Evolutionary conservation across 2,888 invertebrate genomes (phyloP), one percentile per base, ranked within the genome.

Genomic region (Lacanobia wlatinum): DNA sequence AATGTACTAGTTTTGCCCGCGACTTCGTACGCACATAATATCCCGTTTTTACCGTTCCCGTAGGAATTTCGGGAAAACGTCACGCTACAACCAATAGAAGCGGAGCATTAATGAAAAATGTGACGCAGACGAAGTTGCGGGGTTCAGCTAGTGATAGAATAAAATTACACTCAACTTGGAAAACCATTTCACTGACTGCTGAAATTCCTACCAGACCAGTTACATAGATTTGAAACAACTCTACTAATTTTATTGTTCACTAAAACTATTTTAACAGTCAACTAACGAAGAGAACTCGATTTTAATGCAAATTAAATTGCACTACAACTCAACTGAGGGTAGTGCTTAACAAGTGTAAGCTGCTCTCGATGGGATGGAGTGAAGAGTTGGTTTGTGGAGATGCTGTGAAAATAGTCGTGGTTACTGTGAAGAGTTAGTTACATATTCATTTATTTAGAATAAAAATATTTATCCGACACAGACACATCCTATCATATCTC

Each of bases 221-320:
- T 21, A 46, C 28, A 46, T 14, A 14, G 0, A 43, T n/a, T 9
- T 61, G 16, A 16, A 63, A 74, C 55, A 53, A 52, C 34, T 12
- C 16, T 55, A 58, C 23, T 3, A 74, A 75, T 79, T 64, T 60
- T 34, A 73, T 58, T 65, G 80, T 18, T 38, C 56, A 61, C 61
- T 68, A 52, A 62, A 80, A 80, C 61, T 75, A 65, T 69, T 69
- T 58, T 50, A 55, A 62, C 62, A 62, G 23, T 34, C 53, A 56
- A 50, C 52, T 34, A 63, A 58, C 48, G 21, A 58, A 68, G 53
- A 58, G 65, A 62, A 75, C 75, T 65, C 21, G 12, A 56, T 58
- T 74, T 74, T 80, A 78, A 74, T 80, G 67, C 61, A 69, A 78
- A 80, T 80, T 80, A 50, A 63, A 78, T 78, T 80, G 68, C 52